Base-by-base conservation (phyloP, 1,140 invertebrate genomes). In the Ips nitidus region DNA sequence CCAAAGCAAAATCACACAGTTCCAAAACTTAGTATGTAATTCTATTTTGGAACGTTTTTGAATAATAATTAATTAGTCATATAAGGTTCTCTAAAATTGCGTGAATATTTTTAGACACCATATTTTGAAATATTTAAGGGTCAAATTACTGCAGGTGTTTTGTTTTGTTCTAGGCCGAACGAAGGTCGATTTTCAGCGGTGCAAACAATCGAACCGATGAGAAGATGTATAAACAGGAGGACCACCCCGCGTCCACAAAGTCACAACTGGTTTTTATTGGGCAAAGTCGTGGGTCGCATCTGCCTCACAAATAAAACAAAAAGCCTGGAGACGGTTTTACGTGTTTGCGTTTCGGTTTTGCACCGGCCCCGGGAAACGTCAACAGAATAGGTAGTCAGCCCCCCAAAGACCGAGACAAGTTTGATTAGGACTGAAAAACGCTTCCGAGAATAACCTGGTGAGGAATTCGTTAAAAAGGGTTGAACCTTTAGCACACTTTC, bases 251-350 rank as follows among this genome's bases (percentile, higher is more conserved):
- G 65, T 53, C 65, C 55, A 66, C 65, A 66, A 61, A 68, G 57
- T 68, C 58, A 61, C 66, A 68, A 68, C 66, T 68, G 66, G 66
- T 68, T 68, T 68, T 68, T 68, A 68, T 68, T 68, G 53, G 66
- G 60, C 38, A 45, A 47, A 68, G 52, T 68, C 66, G 66, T 68
- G 66, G 61, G 66, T 52, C 47, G 66, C 66, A 68, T 68, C 66
- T 68, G 66, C 66, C 66, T 40, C 42, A 67, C 41, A 59, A 68
- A 68, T 55, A 61, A 61, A 61, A 41, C 57, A 55, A 66, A 66
- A 66, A 41, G 41, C 47, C 42, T 47, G 38, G 66, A 68, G 52
- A 68, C 53, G 50, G 60, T 68, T 22, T 52, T 61, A 8, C 42
- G 53, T 66, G 65, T 66, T 66, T 66, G 65, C 43, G 4, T 40